Conservation (phyloP, 2,113 vertebrate genomes). For the Pterocles burchelli region DNA sequence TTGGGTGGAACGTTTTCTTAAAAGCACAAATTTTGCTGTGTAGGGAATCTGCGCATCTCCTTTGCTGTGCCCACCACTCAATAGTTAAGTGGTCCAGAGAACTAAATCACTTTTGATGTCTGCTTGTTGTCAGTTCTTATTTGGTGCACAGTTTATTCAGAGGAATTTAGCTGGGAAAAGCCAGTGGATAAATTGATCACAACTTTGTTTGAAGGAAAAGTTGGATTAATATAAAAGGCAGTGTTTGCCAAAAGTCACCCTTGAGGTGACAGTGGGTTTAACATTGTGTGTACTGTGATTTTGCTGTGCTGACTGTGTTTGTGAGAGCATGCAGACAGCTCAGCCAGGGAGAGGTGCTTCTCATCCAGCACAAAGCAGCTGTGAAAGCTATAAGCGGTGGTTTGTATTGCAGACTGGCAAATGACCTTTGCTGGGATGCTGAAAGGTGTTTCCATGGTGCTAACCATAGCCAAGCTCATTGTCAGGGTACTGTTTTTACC, state of each 20-base stretch:
- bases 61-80: not conserved
- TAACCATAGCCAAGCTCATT: not conserved
- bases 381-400: not conserved
- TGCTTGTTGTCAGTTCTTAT: slow-evolving; percentile 27
- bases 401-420: not conserved
- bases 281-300: slow-evolving; percentile 5
- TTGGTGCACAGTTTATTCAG: slow-evolving; percentile 19
- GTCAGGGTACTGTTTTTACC: rapidly evolving
- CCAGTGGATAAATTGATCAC: not conserved
- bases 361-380: not conserved
- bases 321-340: not conserved
- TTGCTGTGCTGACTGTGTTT: not conserved
- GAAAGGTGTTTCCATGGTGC: not conserved
- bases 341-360: not conserved
- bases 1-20: not conserved
- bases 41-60: not conserved
- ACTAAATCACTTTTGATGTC: slow-evolving; percentile 31
- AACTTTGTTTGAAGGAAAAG: slow-evolving; percentile 18
- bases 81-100: not conserved
- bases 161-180: slow-evolving; percentile 39
- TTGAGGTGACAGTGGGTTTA: slow-evolving; percentile 21
- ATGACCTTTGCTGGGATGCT: rapidly evolving
- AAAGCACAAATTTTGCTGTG: not conserved
- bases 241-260: not conserved
- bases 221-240: slow-evolving; percentile 22